Conservation (phyloP, 1,140 invertebrate species). For the Drosophila sucinea region DNA sequence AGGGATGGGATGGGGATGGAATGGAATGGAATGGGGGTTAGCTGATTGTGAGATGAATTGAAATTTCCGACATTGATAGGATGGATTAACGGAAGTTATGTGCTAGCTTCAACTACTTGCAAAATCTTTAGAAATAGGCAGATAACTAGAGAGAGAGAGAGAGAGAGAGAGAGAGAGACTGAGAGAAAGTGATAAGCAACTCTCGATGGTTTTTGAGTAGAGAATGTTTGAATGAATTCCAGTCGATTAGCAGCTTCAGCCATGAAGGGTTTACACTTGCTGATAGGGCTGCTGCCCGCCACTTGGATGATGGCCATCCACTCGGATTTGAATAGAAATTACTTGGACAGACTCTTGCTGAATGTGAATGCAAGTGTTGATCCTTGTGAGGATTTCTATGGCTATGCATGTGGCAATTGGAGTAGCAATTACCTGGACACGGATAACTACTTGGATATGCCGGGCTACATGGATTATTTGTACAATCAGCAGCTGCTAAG, state of each 20-base stretch:
- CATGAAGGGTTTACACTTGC: slow-evolving; percentile 36
- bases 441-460: slow-evolving; percentile 51
- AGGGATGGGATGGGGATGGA: slow-evolving; percentile 12
- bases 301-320: slow-evolving; percentile 1
- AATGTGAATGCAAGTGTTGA: slow-evolving; percentile 56
- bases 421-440: slow-evolving; percentile 35
- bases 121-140: neutral
- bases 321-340: slow-evolving; percentile 23
- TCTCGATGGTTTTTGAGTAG: neutral
- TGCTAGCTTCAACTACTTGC: slow-evolving; percentile 17
- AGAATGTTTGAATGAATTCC: neutral
- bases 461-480: slow-evolving; percentile 61
- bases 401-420: slow-evolving; percentile 65
- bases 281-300: slow-evolving; percentile 16
- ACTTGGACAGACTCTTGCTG: slow-evolving; percentile 36
- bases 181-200: neutral
- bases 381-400: slow-evolving; percentile 66
- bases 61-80: slow-evolving; percentile 56
- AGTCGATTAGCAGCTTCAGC: slow-evolving; percentile 35
- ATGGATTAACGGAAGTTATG: slow-evolving; percentile 39
- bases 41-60: slow-evolving; percentile 18
- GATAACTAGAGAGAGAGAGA: neutral
- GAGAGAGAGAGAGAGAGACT: neutral
- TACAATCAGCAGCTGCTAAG: slow-evolving; percentile 44
- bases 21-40: slow-evolving; percentile 5